Base-by-base conservation (phyloP, 1,140 invertebrate species). In the Papilio dardanus region DNA sequence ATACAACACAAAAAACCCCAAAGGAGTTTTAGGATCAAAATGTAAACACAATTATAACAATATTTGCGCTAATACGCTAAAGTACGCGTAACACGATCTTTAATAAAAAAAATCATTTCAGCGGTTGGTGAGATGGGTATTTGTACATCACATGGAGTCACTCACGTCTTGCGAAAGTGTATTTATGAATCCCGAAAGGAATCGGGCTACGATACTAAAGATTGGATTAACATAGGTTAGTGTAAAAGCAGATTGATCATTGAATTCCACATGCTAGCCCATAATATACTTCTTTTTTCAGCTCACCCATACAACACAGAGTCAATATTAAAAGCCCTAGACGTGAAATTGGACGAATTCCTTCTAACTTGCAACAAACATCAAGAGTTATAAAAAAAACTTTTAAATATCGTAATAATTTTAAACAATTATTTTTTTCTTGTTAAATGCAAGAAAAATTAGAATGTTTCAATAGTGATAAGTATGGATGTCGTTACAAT, bases 1-100 rank as follows among this genome's bases (percentile, higher is more conserved):
- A 67, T 95, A 95, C 83, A 96, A 98, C 88, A 95, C 95, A 12
- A 94, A 95, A 46, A 98, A 98, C 93, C 94, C 94, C 10, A 85
- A 94, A 7, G 97, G 97, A 28, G 95, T 97, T 37, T 92, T 97
- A n/a, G 94, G 97, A 24, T 97, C 97, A 0, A 98, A 98, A 95
- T 95, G 97, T 97, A 94, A 86, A 79, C 35, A 65, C 77, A 30
- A 35, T 54, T 71, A 12, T 37, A 19, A 24, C 35, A n/a, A n/a
- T n/a, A n/a, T 21, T 37, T 40, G 14, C n/a, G n/a, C n/a, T n/a
- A 16, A 24, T 68, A 37, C 14, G 42, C 24, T 24, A 3, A 24
- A 16, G 28, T 33, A 5, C 28, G 0, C 16, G n/a, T 31, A 33
- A 5, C 3, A 24, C n/a, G 19, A 14, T n/a, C 50, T n/a, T n/a